Conservation (phyloP, 2,888 invertebrate species). For the Proisotoma minuta region DNA sequence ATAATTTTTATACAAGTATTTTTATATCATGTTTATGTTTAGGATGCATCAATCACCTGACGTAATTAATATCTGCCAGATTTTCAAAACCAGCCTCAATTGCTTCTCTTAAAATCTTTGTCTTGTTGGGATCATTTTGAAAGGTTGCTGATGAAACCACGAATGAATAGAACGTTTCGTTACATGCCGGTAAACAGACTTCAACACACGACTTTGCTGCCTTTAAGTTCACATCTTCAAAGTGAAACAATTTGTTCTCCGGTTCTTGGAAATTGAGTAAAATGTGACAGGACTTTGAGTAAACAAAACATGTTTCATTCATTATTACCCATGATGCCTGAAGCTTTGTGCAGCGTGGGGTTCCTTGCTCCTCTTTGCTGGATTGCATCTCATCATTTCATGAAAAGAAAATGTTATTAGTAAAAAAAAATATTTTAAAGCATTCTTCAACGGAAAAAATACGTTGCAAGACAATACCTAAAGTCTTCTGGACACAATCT, state of each 20-base stretch:
- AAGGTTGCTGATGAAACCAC: constrained; percentile 33
- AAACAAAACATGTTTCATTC: no score
- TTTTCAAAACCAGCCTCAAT: constrained; percentile 25
- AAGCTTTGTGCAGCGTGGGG: no score
- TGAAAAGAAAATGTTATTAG: no score
- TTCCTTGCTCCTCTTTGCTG: background rate
- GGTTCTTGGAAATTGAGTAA: constrained; percentile 3
- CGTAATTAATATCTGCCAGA: constrained; percentile 34
- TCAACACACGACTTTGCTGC: constrained; percentile 27
- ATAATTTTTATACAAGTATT: background rate
- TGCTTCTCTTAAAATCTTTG: constrained; percentile 29
- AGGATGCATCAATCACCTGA: constrained; percentile 20
- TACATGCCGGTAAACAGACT: constrained; percentile 42
- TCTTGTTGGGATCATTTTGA: constrained; percentile 36
- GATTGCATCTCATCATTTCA: background rate
- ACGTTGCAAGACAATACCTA: no score
- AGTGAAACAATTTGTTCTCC: background rate
- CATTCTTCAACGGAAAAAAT: no score
- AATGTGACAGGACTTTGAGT: no score
- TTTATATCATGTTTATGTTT: background rate
- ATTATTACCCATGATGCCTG: no score
- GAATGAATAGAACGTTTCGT: constrained; percentile 43
- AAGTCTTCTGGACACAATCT: constrained; percentile 37
- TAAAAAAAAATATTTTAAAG: no score
- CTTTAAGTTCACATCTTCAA: background rate